phyloP scores from a whole-genome alignment of 2,888 invertebrate genomes.

The Nematopogon swammerdamellus region DNA sequence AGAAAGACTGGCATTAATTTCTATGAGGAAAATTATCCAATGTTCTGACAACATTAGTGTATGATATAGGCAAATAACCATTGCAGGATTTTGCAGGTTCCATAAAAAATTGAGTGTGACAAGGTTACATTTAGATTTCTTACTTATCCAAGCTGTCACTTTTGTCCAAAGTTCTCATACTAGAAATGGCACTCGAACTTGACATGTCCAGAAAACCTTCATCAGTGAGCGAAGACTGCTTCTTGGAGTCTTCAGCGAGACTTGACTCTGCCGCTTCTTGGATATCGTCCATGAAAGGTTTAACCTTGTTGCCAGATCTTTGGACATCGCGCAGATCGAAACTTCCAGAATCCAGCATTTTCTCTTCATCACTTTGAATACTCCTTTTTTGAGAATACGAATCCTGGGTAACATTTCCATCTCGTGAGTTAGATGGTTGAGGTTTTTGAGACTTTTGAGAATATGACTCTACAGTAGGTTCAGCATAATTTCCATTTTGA shows the following conservation, averaged over 20 bases:
- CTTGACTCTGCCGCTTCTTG: constrained; percentile 24
- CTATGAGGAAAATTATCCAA: no score
- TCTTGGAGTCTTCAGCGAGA: constrained; percentile 16
- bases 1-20: no score
- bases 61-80: no score
- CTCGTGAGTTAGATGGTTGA: no score
- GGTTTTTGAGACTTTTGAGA: no score
- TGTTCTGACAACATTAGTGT: no score
- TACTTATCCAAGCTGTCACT: background rate
- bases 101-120: no score
- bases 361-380: constrained; percentile 35
- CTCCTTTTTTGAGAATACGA: no score
- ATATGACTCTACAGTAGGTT: no score
- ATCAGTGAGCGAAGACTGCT: constrained; percentile 29
- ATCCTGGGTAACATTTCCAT: no score
- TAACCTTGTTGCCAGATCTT: constrained; percentile 25
- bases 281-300: constrained; percentile 24
- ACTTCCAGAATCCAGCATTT: constrained; percentile 45
- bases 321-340: constrained; percentile 34
- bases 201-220: constrained; percentile 48
- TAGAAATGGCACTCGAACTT: constrained; percentile 29
- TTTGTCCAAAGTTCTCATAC: constrained; percentile 9
- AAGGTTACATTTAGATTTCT: background rate
- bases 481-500: no score
- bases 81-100: no score